Percentiles rank a stretch among this genome's conserved stretches.
phyloP scores from a whole-genome alignment of 2,888 invertebrate genomes.

The Andrena bicolor region DNA sequence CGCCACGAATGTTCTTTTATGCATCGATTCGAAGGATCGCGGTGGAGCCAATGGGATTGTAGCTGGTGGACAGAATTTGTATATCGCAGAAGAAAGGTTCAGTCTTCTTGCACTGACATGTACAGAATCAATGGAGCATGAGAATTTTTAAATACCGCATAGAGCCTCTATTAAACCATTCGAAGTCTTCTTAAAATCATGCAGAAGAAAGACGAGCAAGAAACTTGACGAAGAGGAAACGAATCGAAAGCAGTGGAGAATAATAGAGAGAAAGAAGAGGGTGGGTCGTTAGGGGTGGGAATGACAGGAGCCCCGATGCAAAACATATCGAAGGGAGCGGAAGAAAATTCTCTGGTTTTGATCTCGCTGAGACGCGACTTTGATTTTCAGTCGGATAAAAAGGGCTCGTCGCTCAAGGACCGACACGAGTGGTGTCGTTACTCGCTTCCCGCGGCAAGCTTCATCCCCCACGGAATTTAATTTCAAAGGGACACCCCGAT shows the following conservation, averaged over 20 bases:
- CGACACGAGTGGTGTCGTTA: slow-evolving; percentile 51
- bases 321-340: slow-evolving; percentile 21
- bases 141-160: no score
- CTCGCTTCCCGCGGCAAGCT: slow-evolving; percentile 19
- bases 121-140: no score
- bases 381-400: slow-evolving; percentile 53
- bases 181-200: no score
- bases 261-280: background rate
- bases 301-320: slow-evolving; percentile 9
- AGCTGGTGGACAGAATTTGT: background rate
- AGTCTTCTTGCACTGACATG: no score
- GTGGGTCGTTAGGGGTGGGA: background rate
- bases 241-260: no score
- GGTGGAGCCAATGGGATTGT: background rate
- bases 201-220: background rate
- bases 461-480: slow-evolving; percentile 46
- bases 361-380: slow-evolving; percentile 54
- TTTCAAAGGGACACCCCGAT: slow-evolving; percentile 36
- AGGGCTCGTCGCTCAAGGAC: slow-evolving; percentile 45
- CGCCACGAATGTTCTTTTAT: background rate
- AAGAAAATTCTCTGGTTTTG: slow-evolving; percentile 41
- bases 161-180: no score
- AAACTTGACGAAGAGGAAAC: background rate
- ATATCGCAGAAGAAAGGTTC: background rate
- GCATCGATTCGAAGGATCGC: slow-evolving; percentile 9